Conservation (phyloP, 2,797 vertebrate species). For the Hapalemur alaotrensis region DNA sequence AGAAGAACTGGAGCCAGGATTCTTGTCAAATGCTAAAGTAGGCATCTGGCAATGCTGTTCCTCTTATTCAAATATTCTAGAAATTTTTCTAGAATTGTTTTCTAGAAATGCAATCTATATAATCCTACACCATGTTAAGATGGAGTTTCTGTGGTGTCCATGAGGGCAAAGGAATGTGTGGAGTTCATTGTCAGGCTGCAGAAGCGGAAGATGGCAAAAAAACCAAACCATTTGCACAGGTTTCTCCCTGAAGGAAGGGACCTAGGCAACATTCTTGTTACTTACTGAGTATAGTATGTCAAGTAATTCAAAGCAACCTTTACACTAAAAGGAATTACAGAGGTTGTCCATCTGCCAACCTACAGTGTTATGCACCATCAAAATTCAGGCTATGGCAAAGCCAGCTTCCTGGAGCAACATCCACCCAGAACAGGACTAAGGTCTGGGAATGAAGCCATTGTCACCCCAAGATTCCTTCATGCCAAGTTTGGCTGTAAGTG, state of each 20-base stretch:
- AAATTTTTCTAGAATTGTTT: neutral
- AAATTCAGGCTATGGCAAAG: neutral
- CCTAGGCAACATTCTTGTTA: neutral
- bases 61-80: neutral
- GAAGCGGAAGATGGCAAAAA: neutral
- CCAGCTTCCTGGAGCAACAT: neutral
- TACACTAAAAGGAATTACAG: neutral
- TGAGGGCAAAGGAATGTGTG: neutral
- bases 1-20: neutral
- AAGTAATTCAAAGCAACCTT: conserved; percentile 13
- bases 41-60: neutral
- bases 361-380: neutral
- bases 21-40: neutral
- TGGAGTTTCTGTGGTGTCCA: neutral
- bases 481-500: neutral
- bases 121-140: neutral
- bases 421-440: neutral
- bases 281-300: neutral
- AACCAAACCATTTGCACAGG: neutral
- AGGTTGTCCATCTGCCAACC: neutral
- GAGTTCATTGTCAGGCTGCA: neutral
- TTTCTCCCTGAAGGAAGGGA: neutral
- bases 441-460: neutral
- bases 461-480: neutral
- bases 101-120: neutral